phyloP scores from a whole-genome alignment of 2,888 invertebrate genomes.

The Tenthredo scrophulariae region DNA sequence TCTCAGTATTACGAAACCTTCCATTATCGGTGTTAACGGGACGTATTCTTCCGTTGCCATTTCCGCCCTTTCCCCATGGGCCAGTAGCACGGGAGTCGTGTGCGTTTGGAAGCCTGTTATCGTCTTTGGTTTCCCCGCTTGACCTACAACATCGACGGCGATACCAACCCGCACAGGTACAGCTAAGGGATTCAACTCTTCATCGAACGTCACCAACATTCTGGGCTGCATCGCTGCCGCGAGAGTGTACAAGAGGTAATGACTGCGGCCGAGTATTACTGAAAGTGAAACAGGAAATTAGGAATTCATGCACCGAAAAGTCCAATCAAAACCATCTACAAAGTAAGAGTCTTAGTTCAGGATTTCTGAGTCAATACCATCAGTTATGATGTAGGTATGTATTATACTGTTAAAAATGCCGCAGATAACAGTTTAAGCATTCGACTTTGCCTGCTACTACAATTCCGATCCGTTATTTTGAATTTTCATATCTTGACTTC shows the following conservation, averaged over 20 bases:
- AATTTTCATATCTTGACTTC: too few relatives aligned
- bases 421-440: too few relatives aligned
- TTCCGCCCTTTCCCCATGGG: constrained; percentile 98
- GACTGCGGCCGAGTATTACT: constrained; percentile 96
- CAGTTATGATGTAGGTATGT: background rate
- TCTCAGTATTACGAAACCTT: constrained; percentile 98
- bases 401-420: too few relatives aligned
- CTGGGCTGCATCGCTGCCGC: constrained; percentile 99
- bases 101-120: constrained; percentile 99
- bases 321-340: background rate
- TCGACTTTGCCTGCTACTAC: too few relatives aligned
- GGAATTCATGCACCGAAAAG: background rate
- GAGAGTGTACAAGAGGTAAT: constrained; percentile 96
- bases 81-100: constrained; percentile 97
- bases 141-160: constrained; percentile 99
- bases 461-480: too few relatives aligned
- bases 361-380: too few relatives aligned
- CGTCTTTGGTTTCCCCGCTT: constrained; percentile 99
- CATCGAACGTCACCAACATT: constrained; percentile 98
- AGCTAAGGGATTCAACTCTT: constrained; percentile 94
- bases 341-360: background rate
- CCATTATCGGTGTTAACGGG: constrained; percentile 97
- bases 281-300: constrained; percentile 68
- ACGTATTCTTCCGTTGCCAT: constrained; percentile 98
- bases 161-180: constrained; percentile 95